phyloP scores from a whole-genome alignment of 1,140 invertebrate genomes.

The Heliothis subflexa region DNA sequence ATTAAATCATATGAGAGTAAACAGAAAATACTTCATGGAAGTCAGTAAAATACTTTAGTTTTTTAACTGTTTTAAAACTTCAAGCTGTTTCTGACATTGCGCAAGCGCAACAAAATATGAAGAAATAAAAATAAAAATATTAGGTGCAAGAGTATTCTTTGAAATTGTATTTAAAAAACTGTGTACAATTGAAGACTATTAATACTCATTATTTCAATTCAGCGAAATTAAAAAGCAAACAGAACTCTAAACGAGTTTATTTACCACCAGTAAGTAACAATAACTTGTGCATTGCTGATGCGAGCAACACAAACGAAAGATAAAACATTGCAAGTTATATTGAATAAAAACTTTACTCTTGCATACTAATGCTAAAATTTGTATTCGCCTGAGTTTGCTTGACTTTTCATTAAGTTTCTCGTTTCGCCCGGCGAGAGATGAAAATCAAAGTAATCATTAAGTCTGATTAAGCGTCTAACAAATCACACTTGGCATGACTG shows the following conservation, averaged over 20 bases:
- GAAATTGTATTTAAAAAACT: too few species aligned
- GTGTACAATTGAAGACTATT: neutral
- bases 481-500: conserved; percentile 68
- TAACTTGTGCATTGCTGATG: conserved; percentile 71
- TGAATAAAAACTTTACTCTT: conserved; percentile 84
- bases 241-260: conserved; percentile 57
- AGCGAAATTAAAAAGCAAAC: conserved; percentile 61
- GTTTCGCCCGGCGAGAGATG: conserved; percentile 73
- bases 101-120: too few species aligned
- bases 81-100: neutral
- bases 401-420: conserved; percentile 83
- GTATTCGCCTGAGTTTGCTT: conserved; percentile 82
- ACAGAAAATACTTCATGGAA: conserved; percentile 1
- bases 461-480: conserved; percentile 75
- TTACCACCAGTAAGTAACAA: conserved; percentile 59
- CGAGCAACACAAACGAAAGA: conserved; percentile 76
- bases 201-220: conserved; percentile 10
- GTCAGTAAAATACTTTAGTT: neutral
- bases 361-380: conserved; percentile 84
- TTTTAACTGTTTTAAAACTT: neutral
- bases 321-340: conserved; percentile 81
- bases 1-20: neutral
- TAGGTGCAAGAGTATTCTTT: too few species aligned
- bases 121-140: too few species aligned
- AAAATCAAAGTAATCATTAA: conserved; percentile 83